A percentile compares a stretch with the other conserved stretches of the same genome.
Conservation (phyloP, 2,113 vertebrate genomes). For the Gymnarchus niloticus region DNA sequence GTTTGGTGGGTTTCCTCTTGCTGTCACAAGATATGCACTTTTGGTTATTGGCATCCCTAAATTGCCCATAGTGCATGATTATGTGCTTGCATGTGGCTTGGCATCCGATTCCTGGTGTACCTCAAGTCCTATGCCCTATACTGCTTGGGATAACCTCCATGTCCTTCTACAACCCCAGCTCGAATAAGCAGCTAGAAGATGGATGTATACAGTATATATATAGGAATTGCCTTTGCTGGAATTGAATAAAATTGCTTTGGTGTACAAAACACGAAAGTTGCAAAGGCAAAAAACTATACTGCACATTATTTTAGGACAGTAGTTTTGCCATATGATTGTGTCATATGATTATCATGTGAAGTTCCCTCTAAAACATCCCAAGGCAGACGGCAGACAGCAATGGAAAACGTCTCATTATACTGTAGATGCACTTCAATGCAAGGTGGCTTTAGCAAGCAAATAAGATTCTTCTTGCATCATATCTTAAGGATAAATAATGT, state of each 20-base stretch:
- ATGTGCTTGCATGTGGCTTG: too few species aligned
- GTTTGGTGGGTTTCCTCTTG: too few species aligned
- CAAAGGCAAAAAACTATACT: not conserved
- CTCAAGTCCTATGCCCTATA: too few species aligned
- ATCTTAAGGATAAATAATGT: not conserved
- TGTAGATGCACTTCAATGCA: not conserved
- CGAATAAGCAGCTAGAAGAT: too few species aligned
- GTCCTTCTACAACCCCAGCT: too few species aligned
- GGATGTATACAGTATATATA: not conserved
- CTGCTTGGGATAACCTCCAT: too few species aligned
- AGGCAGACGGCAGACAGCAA: not conserved
- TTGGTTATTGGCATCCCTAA: too few species aligned
- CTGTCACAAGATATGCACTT: too few species aligned
- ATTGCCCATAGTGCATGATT: too few species aligned
- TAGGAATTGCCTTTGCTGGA: not conserved
- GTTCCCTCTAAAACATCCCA: not conserved
- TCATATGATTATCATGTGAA: not conserved
- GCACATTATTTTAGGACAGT: not conserved
- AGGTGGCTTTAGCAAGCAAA: not conserved
- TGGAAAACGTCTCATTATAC: not conserved
- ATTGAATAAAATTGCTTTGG: not conserved
- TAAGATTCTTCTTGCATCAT: not conserved
- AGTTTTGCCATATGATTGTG: not conserved
- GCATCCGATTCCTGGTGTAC: too few species aligned
- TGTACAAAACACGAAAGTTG: not conserved